These are phyloP conservation scores for Chloroceryle amazona DNA, from an alignment of 2,797 vertebrate species.

Conservation along the genomic window DNA sequence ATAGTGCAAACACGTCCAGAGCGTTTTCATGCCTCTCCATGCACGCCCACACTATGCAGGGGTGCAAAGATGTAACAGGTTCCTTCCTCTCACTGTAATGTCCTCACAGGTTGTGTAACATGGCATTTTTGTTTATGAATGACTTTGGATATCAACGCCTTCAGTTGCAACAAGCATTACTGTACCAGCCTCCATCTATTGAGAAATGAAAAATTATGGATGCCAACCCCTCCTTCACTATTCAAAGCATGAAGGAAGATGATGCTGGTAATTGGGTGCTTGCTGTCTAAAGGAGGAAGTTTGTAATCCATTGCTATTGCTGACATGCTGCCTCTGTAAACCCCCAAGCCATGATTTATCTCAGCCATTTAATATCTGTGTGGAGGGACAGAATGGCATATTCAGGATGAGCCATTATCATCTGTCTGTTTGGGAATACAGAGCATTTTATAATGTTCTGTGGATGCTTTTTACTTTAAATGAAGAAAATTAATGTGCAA, in stretches of 20 bases:
- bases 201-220: conserved; percentile 26
- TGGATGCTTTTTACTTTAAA: conserved; percentile 46
- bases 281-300: conserved; percentile 58
- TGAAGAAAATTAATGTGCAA: conserved; percentile 46
- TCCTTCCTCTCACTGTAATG: fast-evolving
- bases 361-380: conserved; percentile 54
- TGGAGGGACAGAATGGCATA: conserved; percentile 17
- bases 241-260: conserved; percentile 27
- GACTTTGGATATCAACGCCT: neutral
- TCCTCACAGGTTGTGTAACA: fast-evolving
- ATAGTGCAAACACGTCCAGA: fast-evolving
- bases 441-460: conserved; percentile 28
- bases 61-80: neutral
- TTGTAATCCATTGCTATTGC: conserved; percentile 18
- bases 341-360: conserved; percentile 39
- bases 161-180: neutral
- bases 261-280: conserved; percentile 59
- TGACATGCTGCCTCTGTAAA: conserved; percentile 45
- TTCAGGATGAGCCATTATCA: conserved; percentile 57
- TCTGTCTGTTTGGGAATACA: conserved; percentile 37
- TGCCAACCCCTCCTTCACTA: conserved; percentile 19
- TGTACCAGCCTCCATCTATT: neutral
- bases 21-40: neutral
- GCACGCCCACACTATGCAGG: fast-evolving
- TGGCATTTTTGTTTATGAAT: neutral